phyloP scores from a whole-genome alignment of 2,113 vertebrate species.

The Percopsis transmontana region DNA sequence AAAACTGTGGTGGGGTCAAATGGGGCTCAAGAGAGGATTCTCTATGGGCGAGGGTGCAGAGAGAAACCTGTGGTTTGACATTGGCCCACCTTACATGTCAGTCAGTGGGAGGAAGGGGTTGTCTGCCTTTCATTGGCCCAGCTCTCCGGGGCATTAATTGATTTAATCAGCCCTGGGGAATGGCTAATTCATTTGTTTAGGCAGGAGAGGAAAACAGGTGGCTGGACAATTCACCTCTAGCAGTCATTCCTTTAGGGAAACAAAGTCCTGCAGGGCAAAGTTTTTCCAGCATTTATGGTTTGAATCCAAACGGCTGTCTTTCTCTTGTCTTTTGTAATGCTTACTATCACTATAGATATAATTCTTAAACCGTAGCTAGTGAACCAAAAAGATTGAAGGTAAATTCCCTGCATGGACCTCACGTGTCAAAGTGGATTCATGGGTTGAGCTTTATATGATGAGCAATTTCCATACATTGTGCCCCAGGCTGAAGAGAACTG shows the following conservation, averaged over 20 bases:
- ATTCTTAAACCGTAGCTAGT: neutral
- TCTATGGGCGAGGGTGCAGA: constrained; percentile 21
- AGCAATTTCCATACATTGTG: neutral
- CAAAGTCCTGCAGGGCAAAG: constrained; percentile 22
- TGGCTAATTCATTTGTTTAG: constrained; percentile 49
- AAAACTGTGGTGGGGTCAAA: no score
- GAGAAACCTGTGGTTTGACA: constrained; percentile 60
- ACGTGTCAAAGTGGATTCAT: neutral
- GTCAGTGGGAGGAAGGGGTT: constrained; percentile 41
- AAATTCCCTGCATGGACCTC: no score
- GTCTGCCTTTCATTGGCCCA: constrained; percentile 25
- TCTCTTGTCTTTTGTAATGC: neutral
- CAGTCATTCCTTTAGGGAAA: constrained; percentile 29
- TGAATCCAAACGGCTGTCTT: constrained; percentile 36
- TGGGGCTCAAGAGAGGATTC: constrained; percentile 21
- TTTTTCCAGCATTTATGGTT: neutral
- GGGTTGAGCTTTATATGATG: no score
- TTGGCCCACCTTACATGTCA: constrained; percentile 61
- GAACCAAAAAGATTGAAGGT: no score
- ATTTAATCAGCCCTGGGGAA: constrained; percentile 51
- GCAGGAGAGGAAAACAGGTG: constrained; percentile 41
- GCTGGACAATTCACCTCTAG: constrained; percentile 36
- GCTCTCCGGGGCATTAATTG: constrained; percentile 55
- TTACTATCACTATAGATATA: neutral
- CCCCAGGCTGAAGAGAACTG: neutral